Percentiles rank a stretch among this genome's conserved stretches.
Evolutionary conservation across 2,888 invertebrate species (phyloP).

Genomic region (Amphipyra berbera): DNA sequence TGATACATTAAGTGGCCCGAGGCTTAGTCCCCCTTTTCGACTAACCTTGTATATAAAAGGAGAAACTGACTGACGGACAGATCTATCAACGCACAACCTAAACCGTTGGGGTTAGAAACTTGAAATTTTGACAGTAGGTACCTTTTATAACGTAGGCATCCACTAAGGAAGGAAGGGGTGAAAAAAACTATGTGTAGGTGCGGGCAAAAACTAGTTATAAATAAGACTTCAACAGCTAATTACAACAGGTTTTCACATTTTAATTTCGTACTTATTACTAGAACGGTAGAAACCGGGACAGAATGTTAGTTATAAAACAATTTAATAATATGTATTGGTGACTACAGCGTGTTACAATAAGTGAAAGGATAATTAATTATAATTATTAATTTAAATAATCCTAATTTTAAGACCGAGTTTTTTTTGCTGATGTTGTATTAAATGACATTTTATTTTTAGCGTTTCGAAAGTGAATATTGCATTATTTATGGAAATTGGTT

Average conservation of each 20-base stretch:
- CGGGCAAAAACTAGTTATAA: no score
- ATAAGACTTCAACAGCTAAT: neutral
- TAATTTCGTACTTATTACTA: neutral
- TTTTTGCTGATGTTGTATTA: slow-evolving; percentile 20
- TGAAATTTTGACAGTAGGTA: no score
- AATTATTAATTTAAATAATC: slow-evolving; percentile 28
- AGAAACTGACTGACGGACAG: no score
- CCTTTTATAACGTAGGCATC: no score
- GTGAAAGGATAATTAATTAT: slow-evolving; percentile 43
- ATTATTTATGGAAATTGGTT: slow-evolving; percentile 32
- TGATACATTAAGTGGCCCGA: no score
- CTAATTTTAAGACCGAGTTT: slow-evolving; percentile 17
- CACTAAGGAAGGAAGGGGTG: no score
- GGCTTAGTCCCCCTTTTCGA: no score
- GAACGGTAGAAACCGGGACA: slow-evolving; percentile 13
- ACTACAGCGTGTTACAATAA: slow-evolving; percentile 28
- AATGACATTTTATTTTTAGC: slow-evolving; percentile 21
- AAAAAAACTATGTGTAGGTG: no score
- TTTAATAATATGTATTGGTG: slow-evolving; percentile 37
- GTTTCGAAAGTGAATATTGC: slow-evolving; percentile 41
- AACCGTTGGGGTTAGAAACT: no score
- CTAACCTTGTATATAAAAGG: no score
- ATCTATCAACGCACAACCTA: no score
- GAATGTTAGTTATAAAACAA: slow-evolving; percentile 7
- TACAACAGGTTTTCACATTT: neutral